Base-by-base conservation (phyloP, 2,888 invertebrate genomes). In the Monochamus alternatus region DNA sequence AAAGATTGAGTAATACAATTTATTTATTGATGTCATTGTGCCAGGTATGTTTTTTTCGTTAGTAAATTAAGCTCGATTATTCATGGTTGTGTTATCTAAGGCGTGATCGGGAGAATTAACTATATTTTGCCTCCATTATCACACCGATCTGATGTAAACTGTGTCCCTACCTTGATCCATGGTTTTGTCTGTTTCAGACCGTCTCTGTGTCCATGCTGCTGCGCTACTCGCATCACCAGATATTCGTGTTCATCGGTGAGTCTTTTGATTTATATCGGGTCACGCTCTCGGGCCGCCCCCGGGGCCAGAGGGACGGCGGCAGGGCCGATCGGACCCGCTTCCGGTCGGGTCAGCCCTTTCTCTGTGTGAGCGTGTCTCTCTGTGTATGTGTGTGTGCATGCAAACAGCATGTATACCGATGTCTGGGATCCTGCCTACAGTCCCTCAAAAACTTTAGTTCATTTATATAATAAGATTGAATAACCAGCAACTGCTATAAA, bases 141-240 rank as follows among this genome's bases (percentile, higher is more conserved):
- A 22, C 22, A 22, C 22, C 22, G 22, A 22, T 22, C 0, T 22
- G 22, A 22, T 22, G 22, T 22, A 22, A 22, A 22, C 22, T 22
- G 22, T 22, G 22, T 22, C 22, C 22, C 22, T 38, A 38, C 38
- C 83, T 84, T 84, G 81, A 84, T 83, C 81, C 83, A 80, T 83
- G 76, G 79, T 81, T 84, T 55, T 86, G 85, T 86, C 85, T 90
- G 87, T 94, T 95, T 76, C 94, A 99, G 99, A 99, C 99, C 43
- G 95, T 99, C 81, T 97, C 98, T 63, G 98, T 98, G 85, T 99
- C 99, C 60, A 98, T 99, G 96, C 91, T 99, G 84, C 91, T 99
- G 84, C 94, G 99, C 68, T 99, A 99, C 90, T 99, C 99, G 10
- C 99, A 99, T 90, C 99, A 99, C 89, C 99, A 99, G 91, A 99